Conservation (phyloP, 2,113 vertebrate genomes). For the Sminthopsis crassicaudata region DNA sequence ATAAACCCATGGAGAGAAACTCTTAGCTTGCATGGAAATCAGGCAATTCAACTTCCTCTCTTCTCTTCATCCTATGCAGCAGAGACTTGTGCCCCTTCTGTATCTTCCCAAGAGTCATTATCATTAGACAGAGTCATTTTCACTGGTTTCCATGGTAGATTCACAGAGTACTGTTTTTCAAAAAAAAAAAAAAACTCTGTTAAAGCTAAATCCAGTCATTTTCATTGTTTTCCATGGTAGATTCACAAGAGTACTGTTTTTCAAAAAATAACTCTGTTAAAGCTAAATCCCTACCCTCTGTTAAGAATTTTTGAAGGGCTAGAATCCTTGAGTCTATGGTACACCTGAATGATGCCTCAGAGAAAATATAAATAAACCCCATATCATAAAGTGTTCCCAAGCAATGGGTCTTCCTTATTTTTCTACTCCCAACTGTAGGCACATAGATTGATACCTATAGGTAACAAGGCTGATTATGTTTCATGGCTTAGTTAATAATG, state of each 20-base stretch:
- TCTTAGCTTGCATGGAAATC: background rate
- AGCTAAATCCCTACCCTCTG: background rate
- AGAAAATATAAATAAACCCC: background rate
- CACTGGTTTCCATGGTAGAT: background rate
- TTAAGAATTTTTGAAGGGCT: background rate
- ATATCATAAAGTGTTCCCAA: background rate
- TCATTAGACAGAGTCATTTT: background rate
- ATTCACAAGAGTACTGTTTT: background rate
- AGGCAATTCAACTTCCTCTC: background rate
- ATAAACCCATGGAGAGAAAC: background rate
- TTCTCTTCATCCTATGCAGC: background rate
- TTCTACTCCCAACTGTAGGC: background rate
- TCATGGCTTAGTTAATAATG: background rate
- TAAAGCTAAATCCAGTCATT: background rate
- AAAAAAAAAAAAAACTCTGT: background rate
- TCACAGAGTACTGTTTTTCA: background rate
- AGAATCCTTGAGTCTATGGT: background rate
- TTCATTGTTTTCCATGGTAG: background rate
- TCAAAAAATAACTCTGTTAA: background rate
- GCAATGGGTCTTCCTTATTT: conserved; percentile 15
- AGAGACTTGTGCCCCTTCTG: background rate
- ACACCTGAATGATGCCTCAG: background rate
- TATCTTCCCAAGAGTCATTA: background rate
- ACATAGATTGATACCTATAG: background rate
- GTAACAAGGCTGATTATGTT: background rate